phyloP scores from a whole-genome alignment of 2,888 invertebrate genomes.

The Apodemia mormo region DNA sequence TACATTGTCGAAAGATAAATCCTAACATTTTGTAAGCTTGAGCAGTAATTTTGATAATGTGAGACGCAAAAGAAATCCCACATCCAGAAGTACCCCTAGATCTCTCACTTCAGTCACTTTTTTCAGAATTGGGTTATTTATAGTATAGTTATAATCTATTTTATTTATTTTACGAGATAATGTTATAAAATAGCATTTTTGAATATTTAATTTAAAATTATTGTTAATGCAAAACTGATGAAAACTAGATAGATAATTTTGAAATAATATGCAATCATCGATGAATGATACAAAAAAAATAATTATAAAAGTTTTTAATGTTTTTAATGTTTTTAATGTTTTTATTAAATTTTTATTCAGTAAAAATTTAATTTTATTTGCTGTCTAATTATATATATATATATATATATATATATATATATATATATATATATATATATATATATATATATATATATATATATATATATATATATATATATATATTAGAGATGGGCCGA shows the following conservation, averaged over 20 bases:
- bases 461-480: no score
- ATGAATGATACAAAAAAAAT: background rate
- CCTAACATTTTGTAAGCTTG: background rate
- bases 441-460: no score
- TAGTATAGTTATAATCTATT: background rate
- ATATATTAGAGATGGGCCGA: no score
- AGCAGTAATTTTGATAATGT: background rate
- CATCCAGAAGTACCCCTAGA: background rate
- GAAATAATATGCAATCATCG: background rate
- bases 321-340: no score
- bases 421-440: no score
- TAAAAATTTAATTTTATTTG: background rate
- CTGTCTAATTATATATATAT: no score
- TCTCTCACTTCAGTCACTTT: background rate
- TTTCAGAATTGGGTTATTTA: background rate
- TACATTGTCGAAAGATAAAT: background rate
- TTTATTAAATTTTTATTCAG: no score
- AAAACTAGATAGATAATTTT: background rate
- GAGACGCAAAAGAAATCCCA: background rate
- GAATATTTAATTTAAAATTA: background rate
- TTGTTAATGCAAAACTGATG: background rate
- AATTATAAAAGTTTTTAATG: background rate
- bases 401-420: no score
- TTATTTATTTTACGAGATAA: background rate
- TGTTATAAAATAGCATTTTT: background rate